Base-by-base conservation (phyloP, 2,888 invertebrate genomes). In the Stenodema calcarata region DNA sequence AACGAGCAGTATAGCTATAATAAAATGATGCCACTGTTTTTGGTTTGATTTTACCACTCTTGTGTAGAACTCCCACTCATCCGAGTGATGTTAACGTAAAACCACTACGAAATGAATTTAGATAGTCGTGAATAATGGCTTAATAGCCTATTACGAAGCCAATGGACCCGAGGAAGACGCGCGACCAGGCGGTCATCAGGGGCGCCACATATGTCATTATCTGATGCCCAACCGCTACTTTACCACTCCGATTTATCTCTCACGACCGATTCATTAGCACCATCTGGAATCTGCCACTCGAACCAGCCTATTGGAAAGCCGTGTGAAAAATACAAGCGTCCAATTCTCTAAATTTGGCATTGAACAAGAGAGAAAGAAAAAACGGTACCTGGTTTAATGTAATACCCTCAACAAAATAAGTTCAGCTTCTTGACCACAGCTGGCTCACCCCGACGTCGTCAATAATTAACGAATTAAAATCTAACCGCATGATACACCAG, bases 131-230 rank as follows among this genome's bases (percentile, higher is more conserved):
- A 62, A 62, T 62, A 27, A 62, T 62, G 62, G 62, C 62, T 27
- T 62, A 7, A 23, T 23, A 16, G n/a, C 62, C 11, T 62, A 11
- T 23, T 2, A 27, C n/a, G n/a, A 62, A 62, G 23, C 6, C 12
- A 35, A 7, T 35, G 23, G 62, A 18, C 11, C 35, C 27, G 28
- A 1, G 7, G 23, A 42, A 75, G 35, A n/a, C 30, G 78, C 41
- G 42, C 41, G 78, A 78, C 78, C 42, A 44, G 27, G 78, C 42
- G 18, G 78, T 78, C 23, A 44, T 78, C 78, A 78, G 27, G 27
- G 78, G 78, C 78, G 78, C 78, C 78, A 44, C 18, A 78, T 42
- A 44, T 78, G 78, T 78, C 78, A 78, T 78, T 78, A 78, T 44
- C 44, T 44, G 41, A 44, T 78, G 41, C 78, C 62, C 62, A 62